phyloP scores from a whole-genome alignment of 2,888 invertebrate genomes.

The Frankliniella fusca region DNA sequence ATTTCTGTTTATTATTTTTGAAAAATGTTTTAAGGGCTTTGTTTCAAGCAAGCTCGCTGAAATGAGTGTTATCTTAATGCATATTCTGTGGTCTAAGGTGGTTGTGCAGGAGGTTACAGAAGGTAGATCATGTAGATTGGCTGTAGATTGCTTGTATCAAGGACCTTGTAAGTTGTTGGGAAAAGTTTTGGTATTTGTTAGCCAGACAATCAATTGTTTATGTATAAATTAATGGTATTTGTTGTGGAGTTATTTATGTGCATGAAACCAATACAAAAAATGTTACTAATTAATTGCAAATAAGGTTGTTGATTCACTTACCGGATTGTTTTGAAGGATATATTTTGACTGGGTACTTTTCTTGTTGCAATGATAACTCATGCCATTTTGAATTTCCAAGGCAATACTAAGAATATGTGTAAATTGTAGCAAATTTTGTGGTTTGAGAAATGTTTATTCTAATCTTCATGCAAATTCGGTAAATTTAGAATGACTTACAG shows the following conservation, averaged over 20 bases:
- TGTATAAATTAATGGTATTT: not conserved
- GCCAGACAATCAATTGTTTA: slow-evolving; percentile 22
- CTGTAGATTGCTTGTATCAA: slow-evolving; percentile 24
- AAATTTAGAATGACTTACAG: not conserved
- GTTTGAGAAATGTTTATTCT: too few species aligned
- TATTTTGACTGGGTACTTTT: not conserved
- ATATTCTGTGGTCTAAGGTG: slow-evolving; percentile 11
- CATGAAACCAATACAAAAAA: not conserved
- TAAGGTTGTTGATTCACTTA: not conserved
- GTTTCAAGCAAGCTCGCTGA: not conserved
- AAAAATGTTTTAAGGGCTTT: not conserved
- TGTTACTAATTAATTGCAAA: not conserved
- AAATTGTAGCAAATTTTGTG: too few species aligned
- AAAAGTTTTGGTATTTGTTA: not conserved
- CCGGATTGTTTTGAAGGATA: not conserved
- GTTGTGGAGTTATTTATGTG: not conserved
- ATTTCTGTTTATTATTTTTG: not conserved
- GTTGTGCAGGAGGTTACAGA: not conserved
- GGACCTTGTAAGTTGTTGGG: slow-evolving; percentile 12
- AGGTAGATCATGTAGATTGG: slow-evolving; percentile 7
- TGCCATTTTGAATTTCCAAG: too few species aligned
- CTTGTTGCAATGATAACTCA: too few species aligned
- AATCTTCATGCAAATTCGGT: not conserved
- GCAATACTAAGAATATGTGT: too few species aligned
- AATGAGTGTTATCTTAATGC: not conserved